A percentile compares a stretch with the other conserved stretches of the same genome.
phyloP scores from a whole-genome alignment of 2,797 vertebrate species.

The Sylvilagus floridanus region DNA sequence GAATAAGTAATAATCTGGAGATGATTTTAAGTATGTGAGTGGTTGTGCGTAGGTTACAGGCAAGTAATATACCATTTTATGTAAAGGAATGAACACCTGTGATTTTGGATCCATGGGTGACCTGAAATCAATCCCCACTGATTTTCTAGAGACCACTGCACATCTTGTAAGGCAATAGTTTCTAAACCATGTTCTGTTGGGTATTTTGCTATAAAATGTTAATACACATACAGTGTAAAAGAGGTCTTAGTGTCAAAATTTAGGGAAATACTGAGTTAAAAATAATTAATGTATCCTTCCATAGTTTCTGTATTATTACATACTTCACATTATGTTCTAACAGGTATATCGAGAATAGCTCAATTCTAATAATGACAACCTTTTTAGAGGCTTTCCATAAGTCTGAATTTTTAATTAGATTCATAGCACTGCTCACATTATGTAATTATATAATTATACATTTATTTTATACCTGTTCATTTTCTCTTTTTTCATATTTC shows the following conservation, averaged over 20 bases:
- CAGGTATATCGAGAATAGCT: neutral
- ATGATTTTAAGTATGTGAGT: neutral
- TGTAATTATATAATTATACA: neutral
- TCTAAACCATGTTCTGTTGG: neutral
- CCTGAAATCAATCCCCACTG: neutral
- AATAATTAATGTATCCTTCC: constrained; percentile 26
- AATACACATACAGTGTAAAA: neutral
- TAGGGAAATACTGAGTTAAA: neutral
- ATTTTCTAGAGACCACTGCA: neutral
- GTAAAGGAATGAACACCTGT: neutral
- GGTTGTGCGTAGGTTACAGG: neutral
- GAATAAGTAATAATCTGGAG: neutral
- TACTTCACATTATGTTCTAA: neutral
- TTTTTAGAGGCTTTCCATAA: constrained; percentile 12
- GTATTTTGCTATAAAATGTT: neutral
- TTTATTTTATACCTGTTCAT: constrained; percentile 17
- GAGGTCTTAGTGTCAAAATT: neutral
- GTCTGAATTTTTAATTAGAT: constrained; percentile 13
- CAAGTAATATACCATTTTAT: neutral
- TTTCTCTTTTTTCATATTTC: neutral
- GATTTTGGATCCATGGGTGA: neutral
- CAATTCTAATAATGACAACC: neutral
- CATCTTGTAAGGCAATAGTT: neutral
- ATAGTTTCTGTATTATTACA: neutral
- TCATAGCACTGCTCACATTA: neutral